phyloP scores from a whole-genome alignment of 2,888 invertebrate genomes.

The Pachymerium ferrugineum region DNA sequence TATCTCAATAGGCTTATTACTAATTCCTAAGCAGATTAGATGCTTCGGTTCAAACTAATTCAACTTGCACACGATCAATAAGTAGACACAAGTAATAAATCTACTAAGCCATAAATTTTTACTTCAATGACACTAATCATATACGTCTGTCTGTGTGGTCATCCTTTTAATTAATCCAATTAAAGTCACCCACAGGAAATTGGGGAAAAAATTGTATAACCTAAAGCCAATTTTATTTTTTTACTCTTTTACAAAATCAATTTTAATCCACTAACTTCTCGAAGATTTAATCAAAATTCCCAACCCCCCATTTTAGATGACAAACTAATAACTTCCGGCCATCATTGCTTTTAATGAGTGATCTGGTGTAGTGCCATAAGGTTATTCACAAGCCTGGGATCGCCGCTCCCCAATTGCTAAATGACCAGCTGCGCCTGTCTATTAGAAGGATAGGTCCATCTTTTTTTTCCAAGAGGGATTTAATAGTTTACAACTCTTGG shows the following conservation, averaged over 20 bases:
- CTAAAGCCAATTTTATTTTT: too few species aligned
- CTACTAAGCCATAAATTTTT: conserved; percentile 9
- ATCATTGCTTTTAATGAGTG: conserved; percentile 17
- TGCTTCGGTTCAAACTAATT: conserved; percentile 17
- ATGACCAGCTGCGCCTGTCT: conserved; percentile 19
- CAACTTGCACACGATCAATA: conserved; percentile 9
- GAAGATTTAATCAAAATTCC: conserved; percentile 5
- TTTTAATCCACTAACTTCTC: background rate
- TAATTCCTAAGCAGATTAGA: conserved; percentile 17
- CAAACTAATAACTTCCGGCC: conserved; percentile 22
- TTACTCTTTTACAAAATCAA: too few species aligned
- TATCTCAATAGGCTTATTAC: conserved; percentile 22
- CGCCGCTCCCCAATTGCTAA: conserved; percentile 16
- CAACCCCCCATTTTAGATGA: background rate
- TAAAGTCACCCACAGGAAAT: too few species aligned
- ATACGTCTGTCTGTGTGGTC: background rate
- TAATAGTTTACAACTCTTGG: too few species aligned
- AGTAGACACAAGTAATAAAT: conserved; percentile 22
- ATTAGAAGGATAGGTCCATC: background rate
- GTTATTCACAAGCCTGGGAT: conserved; percentile 17
- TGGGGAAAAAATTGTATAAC: too few species aligned
- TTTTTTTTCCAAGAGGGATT: too few species aligned
- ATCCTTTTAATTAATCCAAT: conserved; percentile 20
- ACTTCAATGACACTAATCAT: background rate
- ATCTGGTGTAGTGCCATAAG: background rate